These are phyloP conservation scores for Apis laboriosa DNA, from an alignment of 1,140 invertebrate genomes.

Conservation along the genomic window DNA sequence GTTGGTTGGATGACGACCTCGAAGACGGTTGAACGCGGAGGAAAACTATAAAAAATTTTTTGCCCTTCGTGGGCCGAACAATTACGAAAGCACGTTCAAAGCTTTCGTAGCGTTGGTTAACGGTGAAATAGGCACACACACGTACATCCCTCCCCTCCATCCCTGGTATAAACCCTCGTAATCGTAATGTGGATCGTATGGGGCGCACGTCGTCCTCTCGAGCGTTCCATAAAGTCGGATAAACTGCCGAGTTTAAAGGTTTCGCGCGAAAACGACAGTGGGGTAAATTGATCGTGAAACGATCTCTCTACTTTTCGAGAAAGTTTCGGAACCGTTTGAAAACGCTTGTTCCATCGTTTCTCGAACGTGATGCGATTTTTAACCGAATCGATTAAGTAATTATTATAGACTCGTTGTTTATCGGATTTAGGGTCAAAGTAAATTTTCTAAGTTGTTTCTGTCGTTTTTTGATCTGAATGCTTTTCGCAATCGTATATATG, in stretches of 20 bases:
- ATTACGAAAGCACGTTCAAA: constrained; percentile 36
- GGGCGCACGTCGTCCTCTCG: constrained; percentile 27
- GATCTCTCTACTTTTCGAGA: neutral
- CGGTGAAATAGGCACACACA: too few species aligned
- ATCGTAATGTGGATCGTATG: constrained; percentile 55
- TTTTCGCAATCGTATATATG: too few species aligned
- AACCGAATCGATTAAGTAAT: too few species aligned
- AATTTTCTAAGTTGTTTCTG: too few species aligned
- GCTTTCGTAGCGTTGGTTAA: neutral
- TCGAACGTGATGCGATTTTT: too few species aligned
- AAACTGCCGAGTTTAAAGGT: constrained; percentile 37
- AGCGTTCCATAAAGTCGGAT: constrained; percentile 53
- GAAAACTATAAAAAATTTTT: constrained; percentile 55
- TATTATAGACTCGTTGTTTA: too few species aligned
- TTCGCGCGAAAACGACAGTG: constrained; percentile 31
- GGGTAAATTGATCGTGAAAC: constrained; percentile 43
- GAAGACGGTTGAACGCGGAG: neutral
- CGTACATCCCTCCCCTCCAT: too few species aligned
- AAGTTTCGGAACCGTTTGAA: neutral
- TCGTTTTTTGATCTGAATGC: neutral
- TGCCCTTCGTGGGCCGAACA: constrained; percentile 43
- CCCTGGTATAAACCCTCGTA: constrained; percentile 10
- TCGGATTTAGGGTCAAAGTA: too few species aligned
- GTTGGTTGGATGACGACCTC: neutral
- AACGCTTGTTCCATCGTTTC: too few species aligned